Conservation (phyloP, 2,113 vertebrate genomes). For the Vulpes lagopus region DNA sequence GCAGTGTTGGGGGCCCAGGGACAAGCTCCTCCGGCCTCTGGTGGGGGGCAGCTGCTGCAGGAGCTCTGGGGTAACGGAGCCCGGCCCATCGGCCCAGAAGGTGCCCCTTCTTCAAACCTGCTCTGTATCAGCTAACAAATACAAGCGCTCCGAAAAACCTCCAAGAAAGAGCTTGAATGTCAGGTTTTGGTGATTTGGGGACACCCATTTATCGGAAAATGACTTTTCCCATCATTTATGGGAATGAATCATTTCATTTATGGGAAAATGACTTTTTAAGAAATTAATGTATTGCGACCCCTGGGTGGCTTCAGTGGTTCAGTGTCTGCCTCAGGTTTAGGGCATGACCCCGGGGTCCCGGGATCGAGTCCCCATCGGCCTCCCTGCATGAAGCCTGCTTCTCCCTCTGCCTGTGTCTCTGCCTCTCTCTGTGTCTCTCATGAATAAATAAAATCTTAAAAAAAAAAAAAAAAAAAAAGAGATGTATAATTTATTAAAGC, state of each 20-base stretch:
- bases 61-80: not conserved
- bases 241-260: not conserved
- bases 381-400: too few species aligned
- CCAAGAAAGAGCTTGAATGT: too few species aligned
- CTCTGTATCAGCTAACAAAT: not conserved
- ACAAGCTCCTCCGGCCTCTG: too few species aligned
- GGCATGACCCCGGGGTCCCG: too few species aligned
- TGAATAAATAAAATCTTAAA: too few species aligned
- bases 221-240: not conserved
- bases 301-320: too few species aligned
- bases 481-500: not conserved
- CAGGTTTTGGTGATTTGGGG: not conserved
- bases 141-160: not conserved
- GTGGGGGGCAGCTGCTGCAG: too few species aligned
- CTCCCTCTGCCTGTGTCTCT: too few species aligned
- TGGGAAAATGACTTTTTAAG: not conserved
- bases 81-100: fast-evolving
- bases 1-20: too few species aligned
- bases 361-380: too few species aligned
- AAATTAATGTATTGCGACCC: not conserved
- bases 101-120: not conserved
- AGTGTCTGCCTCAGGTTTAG: too few species aligned
- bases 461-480: not conserved
- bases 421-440: too few species aligned
- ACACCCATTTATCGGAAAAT: not conserved